Conservation (phyloP, 2,113 vertebrate genomes). For the Girardinichthys multiradiatus region DNA sequence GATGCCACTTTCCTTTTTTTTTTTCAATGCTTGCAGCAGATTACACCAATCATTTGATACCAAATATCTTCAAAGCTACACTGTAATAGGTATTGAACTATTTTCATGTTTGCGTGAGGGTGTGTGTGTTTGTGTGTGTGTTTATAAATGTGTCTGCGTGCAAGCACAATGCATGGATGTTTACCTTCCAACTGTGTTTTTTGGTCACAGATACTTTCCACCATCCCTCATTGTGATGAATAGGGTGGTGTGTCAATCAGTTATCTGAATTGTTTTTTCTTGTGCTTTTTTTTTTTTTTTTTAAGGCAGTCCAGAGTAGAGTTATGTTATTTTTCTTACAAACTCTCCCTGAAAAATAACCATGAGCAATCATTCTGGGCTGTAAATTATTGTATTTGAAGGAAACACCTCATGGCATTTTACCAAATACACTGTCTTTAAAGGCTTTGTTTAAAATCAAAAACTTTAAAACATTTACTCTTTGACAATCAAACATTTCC, state of each 20-base stretch:
- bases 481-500: conserved; percentile 16
- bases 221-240: conserved; percentile 76
- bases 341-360: conserved; percentile 40
- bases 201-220: conserved; percentile 61
- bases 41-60: conserved; percentile 65
- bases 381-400: conserved; percentile 49
- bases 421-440: conserved; percentile 26
- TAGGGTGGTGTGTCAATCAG: conserved; percentile 68
- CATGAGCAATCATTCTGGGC: conserved; percentile 47
- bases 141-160: conserved; percentile 33
- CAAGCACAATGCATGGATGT: conserved; percentile 42
- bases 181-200: conserved; percentile 62
- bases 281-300: conserved; percentile 44
- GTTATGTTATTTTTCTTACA: conserved; percentile 32
- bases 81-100: conserved; percentile 63
- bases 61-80: conserved; percentile 63
- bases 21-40: conserved; percentile 44
- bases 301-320: conserved; percentile 59
- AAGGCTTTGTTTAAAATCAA: conserved; percentile 27
- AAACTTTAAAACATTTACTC: conserved; percentile 7
- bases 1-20: conserved; percentile 34
- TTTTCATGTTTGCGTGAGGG: conserved; percentile 38
- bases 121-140: conserved; percentile 23
- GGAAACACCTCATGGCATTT: conserved; percentile 38
- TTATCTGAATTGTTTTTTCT: conserved; percentile 72